phyloP scores from a whole-genome alignment of 2,113 vertebrate species.

The Sminthopsis crassicaudata region DNA sequence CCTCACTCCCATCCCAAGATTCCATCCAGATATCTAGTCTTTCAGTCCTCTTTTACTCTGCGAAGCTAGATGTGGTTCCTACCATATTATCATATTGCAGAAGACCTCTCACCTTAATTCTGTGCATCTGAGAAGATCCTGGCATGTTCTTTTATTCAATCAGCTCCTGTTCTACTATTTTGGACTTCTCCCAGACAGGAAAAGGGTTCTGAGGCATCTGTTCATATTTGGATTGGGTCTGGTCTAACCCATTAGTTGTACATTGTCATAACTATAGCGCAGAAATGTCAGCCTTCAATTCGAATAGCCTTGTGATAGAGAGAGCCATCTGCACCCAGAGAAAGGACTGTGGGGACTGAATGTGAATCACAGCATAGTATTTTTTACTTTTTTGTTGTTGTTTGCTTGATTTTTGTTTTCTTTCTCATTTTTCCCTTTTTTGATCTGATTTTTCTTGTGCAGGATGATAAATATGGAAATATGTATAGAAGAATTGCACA shows the following conservation, averaged over 20 bases:
- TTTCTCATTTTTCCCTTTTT: no score
- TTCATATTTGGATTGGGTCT: neutral
- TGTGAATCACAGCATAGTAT: no score
- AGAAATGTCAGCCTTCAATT: constrained; percentile 34
- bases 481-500: no score
- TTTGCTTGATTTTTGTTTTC: no score
- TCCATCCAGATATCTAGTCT: neutral
- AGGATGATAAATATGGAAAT: no score
- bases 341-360: no score
- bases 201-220: neutral
- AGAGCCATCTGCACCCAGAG: no score
- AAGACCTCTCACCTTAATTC: neutral
- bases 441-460: no score
- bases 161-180: neutral
- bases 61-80: neutral
- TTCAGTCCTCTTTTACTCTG: neutral
- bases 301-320: no score
- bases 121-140: neutral
- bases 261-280: constrained; percentile 49
- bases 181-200: accelerated
- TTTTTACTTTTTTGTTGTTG: no score
- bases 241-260: constrained; percentile 41
- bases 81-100: neutral
- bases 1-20: neutral
- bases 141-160: neutral